These are phyloP conservation scores for Drosophila suboccidentalis DNA, from an alignment of 2,888 invertebrate species.

Conservation along the genomic window DNA sequence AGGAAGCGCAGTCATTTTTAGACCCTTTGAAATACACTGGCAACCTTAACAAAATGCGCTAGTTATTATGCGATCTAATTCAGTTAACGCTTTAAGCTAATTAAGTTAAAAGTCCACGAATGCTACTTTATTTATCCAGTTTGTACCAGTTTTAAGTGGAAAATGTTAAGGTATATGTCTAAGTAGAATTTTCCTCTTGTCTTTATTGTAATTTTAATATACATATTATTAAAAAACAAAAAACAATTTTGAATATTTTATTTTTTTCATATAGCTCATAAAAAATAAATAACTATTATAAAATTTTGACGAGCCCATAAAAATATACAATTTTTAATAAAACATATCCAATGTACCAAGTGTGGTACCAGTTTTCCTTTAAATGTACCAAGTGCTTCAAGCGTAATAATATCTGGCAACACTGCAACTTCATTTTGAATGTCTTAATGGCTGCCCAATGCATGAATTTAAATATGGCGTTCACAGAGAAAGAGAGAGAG, in stretches of 20 bases:
- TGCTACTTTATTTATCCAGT: too few species aligned
- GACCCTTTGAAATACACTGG: constrained; percentile 5
- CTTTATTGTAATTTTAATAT: too few species aligned
- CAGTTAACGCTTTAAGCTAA: neutral
- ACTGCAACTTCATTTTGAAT: neutral
- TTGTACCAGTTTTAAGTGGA: neutral
- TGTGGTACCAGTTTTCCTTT: neutral
- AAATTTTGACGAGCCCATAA: too few species aligned
- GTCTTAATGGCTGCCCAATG: too few species aligned
- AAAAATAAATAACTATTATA: too few species aligned
- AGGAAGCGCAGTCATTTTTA: constrained; percentile 22
- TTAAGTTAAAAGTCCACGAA: neutral
- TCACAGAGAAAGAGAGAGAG: neutral
- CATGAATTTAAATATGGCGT: neutral
- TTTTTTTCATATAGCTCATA: too few species aligned
- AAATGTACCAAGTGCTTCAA: neutral
- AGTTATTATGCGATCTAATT: neutral
- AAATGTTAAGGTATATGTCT: too few species aligned
- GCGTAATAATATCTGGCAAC: neutral
- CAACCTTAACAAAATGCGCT: neutral
- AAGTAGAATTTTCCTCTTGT: too few species aligned
- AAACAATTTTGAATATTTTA: too few species aligned
- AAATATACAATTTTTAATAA: neutral
- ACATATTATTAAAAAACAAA: too few species aligned
- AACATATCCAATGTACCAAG: neutral